Percentiles rank a stretch among this genome's conserved stretches.
phyloP scores from a whole-genome alignment of 2,888 invertebrate genomes.

The Furcula furcula region DNA sequence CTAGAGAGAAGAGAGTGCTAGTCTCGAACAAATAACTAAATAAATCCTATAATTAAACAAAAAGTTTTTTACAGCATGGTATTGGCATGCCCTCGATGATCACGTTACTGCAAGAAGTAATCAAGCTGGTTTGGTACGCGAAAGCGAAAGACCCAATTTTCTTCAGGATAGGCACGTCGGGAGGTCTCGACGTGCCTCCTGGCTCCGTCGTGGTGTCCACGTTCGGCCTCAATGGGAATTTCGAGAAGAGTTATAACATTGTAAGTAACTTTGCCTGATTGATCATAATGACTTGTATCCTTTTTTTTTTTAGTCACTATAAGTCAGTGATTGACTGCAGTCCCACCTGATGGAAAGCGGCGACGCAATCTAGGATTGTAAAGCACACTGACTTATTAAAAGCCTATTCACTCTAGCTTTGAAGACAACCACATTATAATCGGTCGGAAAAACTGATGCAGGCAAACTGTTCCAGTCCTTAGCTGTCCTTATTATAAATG shows the following conservation, averaged over 20 bases:
- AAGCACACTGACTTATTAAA: too few species aligned
- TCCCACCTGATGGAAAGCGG: too few species aligned
- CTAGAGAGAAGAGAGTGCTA: too few species aligned
- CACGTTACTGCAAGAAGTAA: slow-evolving; percentile 86
- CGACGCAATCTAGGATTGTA: too few species aligned
- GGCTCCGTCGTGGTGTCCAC: slow-evolving; percentile 86
- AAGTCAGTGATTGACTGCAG: too few species aligned
- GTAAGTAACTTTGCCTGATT: slow-evolving; percentile 51
- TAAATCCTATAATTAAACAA: background rate
- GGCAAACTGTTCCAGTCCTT: too few species aligned
- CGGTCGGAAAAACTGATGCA: too few species aligned
- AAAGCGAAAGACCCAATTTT: slow-evolving; percentile 83
- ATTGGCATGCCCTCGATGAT: slow-evolving; percentile 88
- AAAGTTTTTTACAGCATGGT: slow-evolving; percentile 87
- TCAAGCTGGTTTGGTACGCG: slow-evolving; percentile 86
- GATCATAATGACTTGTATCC: background rate
- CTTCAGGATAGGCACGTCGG: slow-evolving; percentile 86
- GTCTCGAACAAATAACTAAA: too few species aligned
- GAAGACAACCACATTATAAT: too few species aligned
- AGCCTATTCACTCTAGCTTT: too few species aligned
- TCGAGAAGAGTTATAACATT: slow-evolving; percentile 80
- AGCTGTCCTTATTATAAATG: too few species aligned
- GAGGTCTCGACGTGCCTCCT: slow-evolving; percentile 82
- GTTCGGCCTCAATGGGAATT: slow-evolving; percentile 81
- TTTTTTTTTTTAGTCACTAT: too few species aligned